phyloP scores from a whole-genome alignment of 2,113 vertebrate species.

The Prietella phreatophila region DNA sequence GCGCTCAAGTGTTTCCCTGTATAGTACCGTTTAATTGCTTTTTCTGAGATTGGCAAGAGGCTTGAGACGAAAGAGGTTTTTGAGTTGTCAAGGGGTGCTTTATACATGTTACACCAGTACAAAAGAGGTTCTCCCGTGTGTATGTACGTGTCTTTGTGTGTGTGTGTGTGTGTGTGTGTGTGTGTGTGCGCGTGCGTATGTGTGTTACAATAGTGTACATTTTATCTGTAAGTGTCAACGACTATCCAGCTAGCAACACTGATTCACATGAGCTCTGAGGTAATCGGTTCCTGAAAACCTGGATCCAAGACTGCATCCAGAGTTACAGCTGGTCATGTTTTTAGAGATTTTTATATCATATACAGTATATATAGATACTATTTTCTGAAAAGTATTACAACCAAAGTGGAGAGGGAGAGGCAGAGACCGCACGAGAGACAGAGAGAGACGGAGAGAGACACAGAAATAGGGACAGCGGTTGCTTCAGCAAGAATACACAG shows the following conservation, averaged over 20 bases:
- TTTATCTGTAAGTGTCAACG: constrained; percentile 64
- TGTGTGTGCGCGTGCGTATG: constrained; percentile 47
- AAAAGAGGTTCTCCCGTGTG: constrained; percentile 65
- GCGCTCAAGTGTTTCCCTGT: constrained; percentile 68
- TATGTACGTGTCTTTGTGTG: constrained; percentile 47
- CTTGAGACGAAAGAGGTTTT: constrained; percentile 58
- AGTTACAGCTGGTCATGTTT: constrained; percentile 71
- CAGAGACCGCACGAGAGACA: constrained; percentile 42
- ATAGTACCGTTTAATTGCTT: constrained; percentile 66
- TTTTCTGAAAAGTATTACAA: constrained; percentile 60
- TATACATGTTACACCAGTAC: constrained; percentile 63
- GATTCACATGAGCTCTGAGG: constrained; percentile 83
- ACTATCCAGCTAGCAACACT: constrained; percentile 76
- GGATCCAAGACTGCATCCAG: constrained; percentile 78
- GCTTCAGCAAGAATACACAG: constrained; percentile 77
- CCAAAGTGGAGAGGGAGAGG: constrained; percentile 42
- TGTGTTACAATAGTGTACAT: constrained; percentile 59
- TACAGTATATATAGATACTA: constrained; percentile 45
- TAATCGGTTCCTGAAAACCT: constrained; percentile 84
- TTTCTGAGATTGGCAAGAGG: constrained; percentile 53
- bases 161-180: constrained; percentile 57
- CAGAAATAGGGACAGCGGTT: constrained; percentile 73
- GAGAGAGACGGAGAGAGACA: constrained; percentile 1
- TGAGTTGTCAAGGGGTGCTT: constrained; percentile 69
- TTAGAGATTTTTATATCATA: constrained; percentile 48